Evolutionary conservation across 2,797 vertebrate species (phyloP).

Genomic region (Micromesistius poutassou): DNA sequence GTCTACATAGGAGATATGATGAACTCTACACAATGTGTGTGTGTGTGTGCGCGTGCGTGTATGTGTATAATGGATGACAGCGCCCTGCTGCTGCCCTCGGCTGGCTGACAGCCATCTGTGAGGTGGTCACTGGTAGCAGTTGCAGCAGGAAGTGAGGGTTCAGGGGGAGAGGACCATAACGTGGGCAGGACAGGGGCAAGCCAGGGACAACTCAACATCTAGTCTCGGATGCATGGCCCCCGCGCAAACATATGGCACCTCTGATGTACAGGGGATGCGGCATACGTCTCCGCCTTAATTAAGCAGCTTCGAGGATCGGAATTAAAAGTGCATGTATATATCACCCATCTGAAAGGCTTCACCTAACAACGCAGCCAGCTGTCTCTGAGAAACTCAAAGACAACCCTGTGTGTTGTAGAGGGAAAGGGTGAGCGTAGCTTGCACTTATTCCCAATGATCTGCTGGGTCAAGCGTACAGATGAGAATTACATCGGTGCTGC

Average conservation of each 20-base stretch:
- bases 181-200: conserved; percentile 53
- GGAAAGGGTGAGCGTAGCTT: not conserved
- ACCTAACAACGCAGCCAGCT: conserved; percentile 39
- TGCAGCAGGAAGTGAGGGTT: conserved; percentile 53
- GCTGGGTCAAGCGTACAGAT: not conserved
- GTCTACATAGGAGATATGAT: conserved; percentile 41
- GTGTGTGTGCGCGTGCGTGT: conserved; percentile 15
- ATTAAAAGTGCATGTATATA: conserved; percentile 14
- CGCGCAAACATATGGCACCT: conserved; percentile 67
- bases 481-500: not conserved
- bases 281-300: conserved; percentile 52
- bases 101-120: conserved; percentile 70
- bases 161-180: conserved; percentile 49
- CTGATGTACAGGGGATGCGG: conserved; percentile 61
- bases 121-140: conserved; percentile 56
- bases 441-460: not conserved
- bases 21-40: conserved; percentile 16
- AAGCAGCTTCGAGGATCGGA: conserved; percentile 21
- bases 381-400: conserved; percentile 12
- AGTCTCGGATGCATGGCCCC: conserved; percentile 62
- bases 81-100: conserved; percentile 60
- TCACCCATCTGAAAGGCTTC: conserved; percentile 33
- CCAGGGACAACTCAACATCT: conserved; percentile 59
- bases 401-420: not conserved
- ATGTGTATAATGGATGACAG: conserved; percentile 47